Base-by-base conservation (phyloP, 2,113 vertebrate genomes). In the Promerops cafer region DNA sequence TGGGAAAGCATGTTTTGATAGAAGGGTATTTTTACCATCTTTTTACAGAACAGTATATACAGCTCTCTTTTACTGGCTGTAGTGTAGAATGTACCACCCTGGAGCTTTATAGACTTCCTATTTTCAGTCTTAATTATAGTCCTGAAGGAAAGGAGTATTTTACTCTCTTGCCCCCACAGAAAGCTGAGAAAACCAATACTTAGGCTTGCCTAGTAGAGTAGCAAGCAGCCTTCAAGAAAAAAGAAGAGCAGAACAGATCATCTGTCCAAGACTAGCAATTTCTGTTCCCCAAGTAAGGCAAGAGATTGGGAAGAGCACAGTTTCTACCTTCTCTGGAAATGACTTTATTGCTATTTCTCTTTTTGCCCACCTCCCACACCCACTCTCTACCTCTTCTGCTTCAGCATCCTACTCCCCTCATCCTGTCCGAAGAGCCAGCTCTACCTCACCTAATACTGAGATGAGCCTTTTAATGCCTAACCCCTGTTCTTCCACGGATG, bases 401-500 rank as follows among this genome's bases (percentile, higher is more conserved):
- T 18, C 35, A 59, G 8, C 65, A 65, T 23, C 23, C 20, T 91
- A 9, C 42, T 77, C 31, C 54, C 33, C 31, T 22, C 30, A 39
- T 24, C 23, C 13, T 50, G 26, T 31, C 31, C 14, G 28, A 81
- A 74, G 74, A 16, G 15, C 8, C 39, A 44, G 18, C 10, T 89
- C 24, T 60, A 26, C 27, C 47, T 66, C 33, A 50, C 13, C 35
- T 59, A 20, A 26, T 30, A 24, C 2, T 1, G 3, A 64, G 60
- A 80, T 18, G 8, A 86, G 6, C 17, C 18, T 89, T 81, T 26
- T 50, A 19, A 6, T 23, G 31, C 15, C 18, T 79, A 65, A 30
- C 1, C 14, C 11, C 15, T 40, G 10, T 14, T 70, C 35, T 86
- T 53, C 35, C 50, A 50, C 0, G 0, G 13, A 8, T 27, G 17